These are phyloP conservation scores for Megaceryle torquata DNA, from an alignment of 2,113 vertebrate species.

Conservation along the genomic window DNA sequence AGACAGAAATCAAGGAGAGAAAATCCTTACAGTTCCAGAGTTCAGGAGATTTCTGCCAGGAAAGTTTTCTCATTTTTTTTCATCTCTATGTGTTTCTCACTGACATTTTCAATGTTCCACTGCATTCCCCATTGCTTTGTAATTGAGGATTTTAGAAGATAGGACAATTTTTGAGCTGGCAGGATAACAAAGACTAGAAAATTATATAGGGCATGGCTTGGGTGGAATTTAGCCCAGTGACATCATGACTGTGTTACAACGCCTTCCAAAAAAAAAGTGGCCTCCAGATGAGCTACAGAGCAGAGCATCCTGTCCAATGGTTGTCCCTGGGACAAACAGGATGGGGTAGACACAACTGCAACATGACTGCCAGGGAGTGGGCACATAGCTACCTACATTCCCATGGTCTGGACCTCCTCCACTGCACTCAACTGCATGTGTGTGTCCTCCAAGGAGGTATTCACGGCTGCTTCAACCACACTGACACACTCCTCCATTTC, in stretches of 20 bases:
- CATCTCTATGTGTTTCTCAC: neutral
- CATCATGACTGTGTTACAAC: neutral
- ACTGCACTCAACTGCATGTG: neutral
- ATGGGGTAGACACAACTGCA: neutral
- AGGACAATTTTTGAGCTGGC: neutral
- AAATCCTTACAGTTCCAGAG: neutral
- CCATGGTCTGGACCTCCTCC: neutral
- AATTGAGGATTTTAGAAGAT: neutral
- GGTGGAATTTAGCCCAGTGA: neutral
- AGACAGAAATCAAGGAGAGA: neutral
- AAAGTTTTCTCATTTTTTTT: neutral
- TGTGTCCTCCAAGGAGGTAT: neutral
- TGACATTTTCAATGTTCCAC: neutral
- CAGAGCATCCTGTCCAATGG: neutral
- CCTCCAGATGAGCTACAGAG: neutral
- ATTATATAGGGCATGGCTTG: neutral
- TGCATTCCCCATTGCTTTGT: neutral
- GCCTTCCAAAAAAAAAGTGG: neutral
- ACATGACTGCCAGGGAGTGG: rapidly evolving
- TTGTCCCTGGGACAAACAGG: neutral
- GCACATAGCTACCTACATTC: rapidly evolving
- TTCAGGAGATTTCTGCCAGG: neutral
- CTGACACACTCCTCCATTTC: neutral
- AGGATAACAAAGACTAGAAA: neutral
- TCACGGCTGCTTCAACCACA: neutral